phyloP scores from a whole-genome alignment of 2,113 vertebrate species.

The Perca schrenkii region DNA sequence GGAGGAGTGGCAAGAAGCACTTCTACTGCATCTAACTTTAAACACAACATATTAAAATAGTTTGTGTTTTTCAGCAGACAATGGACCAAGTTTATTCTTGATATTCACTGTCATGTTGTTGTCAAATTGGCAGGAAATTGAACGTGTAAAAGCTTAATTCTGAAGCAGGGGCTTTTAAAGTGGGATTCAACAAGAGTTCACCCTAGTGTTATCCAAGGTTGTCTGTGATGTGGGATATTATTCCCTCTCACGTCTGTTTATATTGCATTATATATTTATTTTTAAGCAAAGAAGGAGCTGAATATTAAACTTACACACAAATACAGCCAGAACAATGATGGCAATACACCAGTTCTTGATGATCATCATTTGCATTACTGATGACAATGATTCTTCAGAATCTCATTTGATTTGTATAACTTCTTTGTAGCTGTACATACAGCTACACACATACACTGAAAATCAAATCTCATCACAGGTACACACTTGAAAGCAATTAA shows the following conservation, averaged over 20 bases:
- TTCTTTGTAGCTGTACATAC: conserved; percentile 37
- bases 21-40: conserved; percentile 56
- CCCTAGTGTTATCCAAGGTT: conserved; percentile 76
- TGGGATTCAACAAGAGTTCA: conserved; percentile 78
- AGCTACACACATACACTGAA: conserved; percentile 50
- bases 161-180: conserved; percentile 77
- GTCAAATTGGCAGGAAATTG: conserved; percentile 86
- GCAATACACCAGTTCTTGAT: conserved; percentile 62
- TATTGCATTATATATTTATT: conserved; percentile 85
- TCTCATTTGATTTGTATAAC: conserved; percentile 74
- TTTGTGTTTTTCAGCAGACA: conserved; percentile 67
- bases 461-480: conserved; percentile 57
- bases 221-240: conserved; percentile 82
- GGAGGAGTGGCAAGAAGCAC: conserved; percentile 23
- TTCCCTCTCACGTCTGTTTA: conserved; percentile 86
- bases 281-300: conserved; percentile 72
- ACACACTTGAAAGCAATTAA: conserved; percentile 69
- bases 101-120: conserved; percentile 77
- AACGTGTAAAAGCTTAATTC: conserved; percentile 83
- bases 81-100: conserved; percentile 62
- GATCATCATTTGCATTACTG: conserved; percentile 70
- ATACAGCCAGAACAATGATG: conserved; percentile 55
- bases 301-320: conserved; percentile 82
- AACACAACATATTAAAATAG: conserved; percentile 70
- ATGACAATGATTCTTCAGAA: conserved; percentile 63